Evolutionary conservation across 1,140 invertebrate species (phyloP), one percentile per base, ranked within the genome.

Genomic region (Bombyx mandarina): DNA sequence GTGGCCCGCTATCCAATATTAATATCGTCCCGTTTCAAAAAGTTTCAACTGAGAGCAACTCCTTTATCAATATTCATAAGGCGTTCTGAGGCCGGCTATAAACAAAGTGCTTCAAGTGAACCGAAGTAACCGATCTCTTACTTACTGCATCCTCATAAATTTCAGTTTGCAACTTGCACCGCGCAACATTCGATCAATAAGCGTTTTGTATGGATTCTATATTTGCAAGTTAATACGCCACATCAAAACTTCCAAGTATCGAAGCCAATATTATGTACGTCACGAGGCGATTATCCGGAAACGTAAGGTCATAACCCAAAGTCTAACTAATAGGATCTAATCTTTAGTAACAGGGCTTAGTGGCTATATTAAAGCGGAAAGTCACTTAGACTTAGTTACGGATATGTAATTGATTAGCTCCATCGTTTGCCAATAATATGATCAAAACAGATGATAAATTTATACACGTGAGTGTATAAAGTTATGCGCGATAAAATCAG

Each of bases 11-110:
- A 65, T 71, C 60, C 60, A 66, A 69, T 72, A 78, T 73, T 78
- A 76, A 76, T 69, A 77, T 70, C 63, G 68, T 65, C 71, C 69
- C 70, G 71, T 70, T 80, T 77, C 75, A 75, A 81, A 80, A 81
- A 78, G 61, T 79, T 79, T 57, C 54, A 70, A 66, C 68, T 67
- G 67, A 74, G 75, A 73, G 73, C 75, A 73, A 75, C 60, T 66
- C 66, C 50, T 67, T 78, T 77, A 83, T 86, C 80, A 86, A 86
- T 86, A 86, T 86, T 83, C 82, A 86, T 86, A 82, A 82, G 76
- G 62, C 51, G 67, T 67, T 73, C 73, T 70, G 69, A 72, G 67
- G 72, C 68, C 75, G 77, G 76, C 79, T 75, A 83, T 86, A 83
- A 83, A 83, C 82, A 86, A 81, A 77, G 54, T 49, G 71, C 67